Evolutionary conservation across 2,888 invertebrate genomes (phyloP), one percentile per base, ranked within the genome.

Genomic region (Gordius sp.): DNA sequence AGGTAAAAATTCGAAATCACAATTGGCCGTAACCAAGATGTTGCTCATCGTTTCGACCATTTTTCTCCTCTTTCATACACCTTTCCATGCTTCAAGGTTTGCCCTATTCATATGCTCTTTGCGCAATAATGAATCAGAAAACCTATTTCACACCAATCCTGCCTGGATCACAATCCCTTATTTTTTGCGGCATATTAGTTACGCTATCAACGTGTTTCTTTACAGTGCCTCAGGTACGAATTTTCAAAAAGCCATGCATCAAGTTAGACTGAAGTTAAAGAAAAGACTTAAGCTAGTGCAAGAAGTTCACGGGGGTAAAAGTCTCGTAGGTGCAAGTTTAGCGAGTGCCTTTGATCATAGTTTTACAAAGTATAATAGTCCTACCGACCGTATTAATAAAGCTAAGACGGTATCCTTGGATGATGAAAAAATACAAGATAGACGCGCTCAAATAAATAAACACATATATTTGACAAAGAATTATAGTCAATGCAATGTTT

Each of bases 31-130:
- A 8, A 47, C 47, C 8, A 47, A 47, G 23, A 47, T 47, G 47
- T 47, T 47, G 47, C 47, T 47, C 16, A 47, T 47, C 13, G 47
- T 47, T 47, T 47, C 47, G 20, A 47, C 47, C n/a, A 23, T 47
- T 18, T 47, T 47, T 20, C 20, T 47, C 4, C 47, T 47, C 4
- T 47, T 47, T 20, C 47, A 47, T 23, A 47, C 47, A 8, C 47
- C 47, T 20, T 47, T 47, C 20, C 47, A 47, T 20, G 47, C 47
- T 23, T 47, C 47, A 4, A 8, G 47, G 20, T 47, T 47, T 20
- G 47, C 47, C 4, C 20, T 47, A 47, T 47, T 47, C 47, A 47
- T 47, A 23, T 47, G 20, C 20, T 47, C 47, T 4, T 20, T 47
- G 16, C 8, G 4, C 20, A 47, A 47, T 20, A 13, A n/a, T 20